A percentile compares a stretch with the other conserved stretches of the same genome.
phyloP scores from a whole-genome alignment of 2,888 invertebrate species.

The Agrilus mali region DNA sequence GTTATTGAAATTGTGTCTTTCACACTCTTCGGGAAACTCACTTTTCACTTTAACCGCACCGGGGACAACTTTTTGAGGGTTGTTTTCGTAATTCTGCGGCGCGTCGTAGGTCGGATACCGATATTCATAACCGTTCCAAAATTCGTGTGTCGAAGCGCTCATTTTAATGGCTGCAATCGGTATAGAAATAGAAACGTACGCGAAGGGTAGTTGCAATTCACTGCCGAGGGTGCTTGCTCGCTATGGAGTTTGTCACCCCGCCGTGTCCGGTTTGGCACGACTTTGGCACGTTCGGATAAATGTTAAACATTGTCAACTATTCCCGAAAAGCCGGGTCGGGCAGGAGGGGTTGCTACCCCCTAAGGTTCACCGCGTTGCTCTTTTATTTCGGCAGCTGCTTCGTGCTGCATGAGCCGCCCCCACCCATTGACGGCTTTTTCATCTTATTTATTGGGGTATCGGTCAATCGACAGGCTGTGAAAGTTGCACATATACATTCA shows the following conservation, averaged over 20 bases:
- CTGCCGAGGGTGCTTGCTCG: no score
- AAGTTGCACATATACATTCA: conserved; percentile 10
- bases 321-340: conserved; percentile 26
- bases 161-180: no score
- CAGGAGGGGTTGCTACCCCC: conserved; percentile 34
- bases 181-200: no score
- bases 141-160: no score
- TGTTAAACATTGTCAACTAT: conserved; percentile 35
- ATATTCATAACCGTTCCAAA: no score
- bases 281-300: conserved; percentile 32
- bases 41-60: no score
- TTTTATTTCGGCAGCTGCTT: conserved; percentile 37
- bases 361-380: conserved; percentile 32
- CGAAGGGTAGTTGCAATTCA: no score
- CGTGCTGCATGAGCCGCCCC: conserved; percentile 33
- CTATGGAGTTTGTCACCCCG: conserved; percentile 4
- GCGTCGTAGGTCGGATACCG: no score
- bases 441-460: conserved; percentile 32
- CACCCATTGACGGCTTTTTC: conserved; percentile 30
- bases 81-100: no score
- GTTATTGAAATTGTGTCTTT: no score
- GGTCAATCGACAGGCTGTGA: conserved; percentile 25
- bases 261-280: conserved; percentile 25
- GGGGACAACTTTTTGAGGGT: no score
- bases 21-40: no score